phyloP scores from a whole-genome alignment of 2,888 invertebrate species.

The Clivina fossor region DNA sequence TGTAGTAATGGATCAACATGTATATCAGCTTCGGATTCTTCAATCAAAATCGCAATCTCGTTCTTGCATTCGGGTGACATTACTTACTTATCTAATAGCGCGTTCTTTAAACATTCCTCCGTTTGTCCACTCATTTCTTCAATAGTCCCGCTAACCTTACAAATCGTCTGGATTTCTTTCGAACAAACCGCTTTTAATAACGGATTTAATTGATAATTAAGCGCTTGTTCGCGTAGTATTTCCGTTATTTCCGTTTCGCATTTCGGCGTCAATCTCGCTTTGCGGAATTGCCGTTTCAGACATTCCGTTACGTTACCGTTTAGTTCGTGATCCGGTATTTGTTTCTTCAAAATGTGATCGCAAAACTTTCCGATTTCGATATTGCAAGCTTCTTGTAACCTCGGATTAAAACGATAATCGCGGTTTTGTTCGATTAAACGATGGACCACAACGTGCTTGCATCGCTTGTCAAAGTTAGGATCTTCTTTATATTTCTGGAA shows the following conservation, averaged over 20 bases:
- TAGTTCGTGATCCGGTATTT: conserved; percentile 67
- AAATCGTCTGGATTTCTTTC: conserved; percentile 69
- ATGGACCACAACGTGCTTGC: conserved; percentile 80
- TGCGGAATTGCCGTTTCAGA: conserved; percentile 77
- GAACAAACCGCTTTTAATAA: conserved; percentile 80
- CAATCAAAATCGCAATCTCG: conserved; percentile 86
- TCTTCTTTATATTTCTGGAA: conserved; percentile 72
- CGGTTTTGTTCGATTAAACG: conserved; percentile 88
- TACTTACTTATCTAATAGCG: conserved; percentile 72
- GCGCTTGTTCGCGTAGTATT: conserved; percentile 82
- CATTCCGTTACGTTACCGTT: conserved; percentile 85
- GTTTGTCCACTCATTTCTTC: conserved; percentile 64
- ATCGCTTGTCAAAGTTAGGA: conserved; percentile 77
- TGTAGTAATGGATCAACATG: conserved; percentile 92
- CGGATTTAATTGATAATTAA: conserved; percentile 90
- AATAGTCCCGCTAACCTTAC: conserved; percentile 56
- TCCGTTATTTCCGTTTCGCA: conserved; percentile 83
- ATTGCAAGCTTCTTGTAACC: conserved; percentile 78
- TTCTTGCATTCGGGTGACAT: conserved; percentile 74
- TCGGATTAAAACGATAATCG: conserved; percentile 87
- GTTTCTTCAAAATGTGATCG: conserved; percentile 54
- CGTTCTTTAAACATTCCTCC: conserved; percentile 90
- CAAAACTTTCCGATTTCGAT: conserved; percentile 73
- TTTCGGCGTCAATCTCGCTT: conserved; percentile 68
- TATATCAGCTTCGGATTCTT: conserved; percentile 89